phyloP scores from a whole-genome alignment of 1,140 invertebrate species.

The Drosophila bipectinata region DNA sequence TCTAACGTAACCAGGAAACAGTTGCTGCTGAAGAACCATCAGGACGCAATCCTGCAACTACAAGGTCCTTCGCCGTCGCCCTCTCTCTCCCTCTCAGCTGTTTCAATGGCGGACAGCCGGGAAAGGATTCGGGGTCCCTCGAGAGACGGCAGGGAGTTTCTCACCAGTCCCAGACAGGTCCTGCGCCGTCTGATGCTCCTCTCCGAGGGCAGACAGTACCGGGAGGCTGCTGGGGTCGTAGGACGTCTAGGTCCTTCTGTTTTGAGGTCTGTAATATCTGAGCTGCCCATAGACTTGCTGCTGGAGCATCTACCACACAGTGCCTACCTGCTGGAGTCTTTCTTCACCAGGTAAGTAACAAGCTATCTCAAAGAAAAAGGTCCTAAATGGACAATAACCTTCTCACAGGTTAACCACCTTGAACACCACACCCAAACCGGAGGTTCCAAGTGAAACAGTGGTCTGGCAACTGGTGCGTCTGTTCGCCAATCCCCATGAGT shows the following conservation, averaged over 20 bases:
- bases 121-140: constrained; percentile 85
- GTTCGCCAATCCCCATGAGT: constrained; percentile 89
- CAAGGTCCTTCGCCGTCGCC: constrained; percentile 33
- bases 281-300: constrained; percentile 93
- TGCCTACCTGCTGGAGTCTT: constrained; percentile 92
- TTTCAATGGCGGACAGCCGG: constrained; percentile 85
- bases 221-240: constrained; percentile 91
- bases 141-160: constrained; percentile 85
- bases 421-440: constrained; percentile 86
- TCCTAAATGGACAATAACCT: background rate
- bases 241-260: constrained; percentile 90
- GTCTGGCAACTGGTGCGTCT: constrained; percentile 92
- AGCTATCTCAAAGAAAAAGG: background rate
- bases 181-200: constrained; percentile 89
- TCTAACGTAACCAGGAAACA: constrained; percentile 63
- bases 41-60: constrained; percentile 60
- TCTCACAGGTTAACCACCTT: constrained; percentile 85
- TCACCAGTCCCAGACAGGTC: constrained; percentile 90
- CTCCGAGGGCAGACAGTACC: constrained; percentile 91
- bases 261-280: constrained; percentile 88
- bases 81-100: constrained; percentile 37
- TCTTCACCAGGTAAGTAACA: constrained; percentile 89
- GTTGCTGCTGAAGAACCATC: constrained; percentile 76
- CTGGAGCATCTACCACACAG: constrained; percentile 94
- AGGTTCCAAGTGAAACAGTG: constrained; percentile 90